A percentile compares a stretch with the other conserved stretches of the same genome.
Conservation (phyloP, 2,888 invertebrate species). For the Spatulosminthurus flaviceps region DNA sequence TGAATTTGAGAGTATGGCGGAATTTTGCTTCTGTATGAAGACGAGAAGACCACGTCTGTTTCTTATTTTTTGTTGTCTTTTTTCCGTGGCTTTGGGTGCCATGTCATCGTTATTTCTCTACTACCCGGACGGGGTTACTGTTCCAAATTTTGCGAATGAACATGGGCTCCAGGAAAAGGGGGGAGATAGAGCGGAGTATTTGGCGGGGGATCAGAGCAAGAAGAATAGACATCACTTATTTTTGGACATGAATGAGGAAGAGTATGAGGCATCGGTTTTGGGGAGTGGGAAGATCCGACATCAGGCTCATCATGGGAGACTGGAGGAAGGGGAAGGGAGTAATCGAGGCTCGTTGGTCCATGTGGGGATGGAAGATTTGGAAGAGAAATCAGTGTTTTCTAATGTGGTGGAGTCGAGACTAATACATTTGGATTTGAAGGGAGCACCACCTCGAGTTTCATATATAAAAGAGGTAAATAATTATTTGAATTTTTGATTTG, state of each 20-base stretch:
- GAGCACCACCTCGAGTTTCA: slow-evolving; percentile 75
- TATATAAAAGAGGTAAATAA: slow-evolving; percentile 69
- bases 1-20: slow-evolving; percentile 46
- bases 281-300: slow-evolving; percentile 45
- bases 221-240: slow-evolving; percentile 34
- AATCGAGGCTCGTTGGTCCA: slow-evolving; percentile 18
- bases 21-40: slow-evolving; percentile 53
- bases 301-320: slow-evolving; percentile 42
- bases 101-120: slow-evolving; percentile 60
- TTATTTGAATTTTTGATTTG: neutral
- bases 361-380: slow-evolving; percentile 52
- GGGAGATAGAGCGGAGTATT: neutral
- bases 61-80: slow-evolving; percentile 60
- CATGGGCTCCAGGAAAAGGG: neutral
- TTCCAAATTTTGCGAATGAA: slow-evolving; percentile 33
- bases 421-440: slow-evolving; percentile 80
- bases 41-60: slow-evolving; percentile 58
- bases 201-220: neutral
- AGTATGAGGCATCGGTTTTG: slow-evolving; percentile 37
- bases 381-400: slow-evolving; percentile 55
- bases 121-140: slow-evolving; percentile 52
- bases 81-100: slow-evolving; percentile 59
- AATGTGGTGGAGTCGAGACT: slow-evolving; percentile 67
- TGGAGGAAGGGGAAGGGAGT: neutral
- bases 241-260: slow-evolving; percentile 36